Evolutionary conservation across 2,113 vertebrate genomes (phyloP), one percentile per base, ranked within the genome.

Genomic region (Promerops cafer): DNA sequence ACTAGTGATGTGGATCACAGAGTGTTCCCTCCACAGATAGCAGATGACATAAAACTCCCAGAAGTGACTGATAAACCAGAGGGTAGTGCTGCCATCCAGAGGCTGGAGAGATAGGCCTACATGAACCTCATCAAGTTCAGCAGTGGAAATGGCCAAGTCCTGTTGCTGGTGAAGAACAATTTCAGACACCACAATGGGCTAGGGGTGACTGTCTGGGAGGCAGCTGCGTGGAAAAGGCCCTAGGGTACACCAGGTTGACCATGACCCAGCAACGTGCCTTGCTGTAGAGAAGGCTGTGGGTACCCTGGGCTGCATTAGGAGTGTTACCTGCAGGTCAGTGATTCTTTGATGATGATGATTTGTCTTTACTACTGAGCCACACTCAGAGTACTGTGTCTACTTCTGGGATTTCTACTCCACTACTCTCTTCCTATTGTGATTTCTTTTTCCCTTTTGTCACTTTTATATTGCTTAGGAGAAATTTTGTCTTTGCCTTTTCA

Each of bases 361-460:
- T 18, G 63, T 72, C 27, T 42, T 53, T 63, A 68, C 49, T 63
- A 0, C 9, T 65, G 28, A 26, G 54, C 45, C 26, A 49, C 16
- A 2, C 8, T 61, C 1, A 2, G 40, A 61, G 44, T 74, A 33
- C 8, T 28, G 5, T 35, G 44, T n/a, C 40, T 6, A 0, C 44
- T 80, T 76, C 30, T 83, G 40, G 61, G 12, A 22, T 87, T 3
- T 15, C 6, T n/a, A 26, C 30, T 40, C 30, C 42, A 57, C 11
- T 72, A 3, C 13, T 85, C 26, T 72, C 28, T 39, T 63, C 11
- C 47, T 75, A 19, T 66, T 0, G 0, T 28, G 16, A 30, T 57
- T 79, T 78, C 47, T 60, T 80, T 14, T 61, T 86, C 22, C 19
- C 9, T 26, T 80, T 83, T 74, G 37, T 40, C 20, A 49, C 12